These are phyloP conservation scores for Gallinago nigripennis DNA, from an alignment of 2,797 vertebrate species.

Conservation along the genomic window DNA sequence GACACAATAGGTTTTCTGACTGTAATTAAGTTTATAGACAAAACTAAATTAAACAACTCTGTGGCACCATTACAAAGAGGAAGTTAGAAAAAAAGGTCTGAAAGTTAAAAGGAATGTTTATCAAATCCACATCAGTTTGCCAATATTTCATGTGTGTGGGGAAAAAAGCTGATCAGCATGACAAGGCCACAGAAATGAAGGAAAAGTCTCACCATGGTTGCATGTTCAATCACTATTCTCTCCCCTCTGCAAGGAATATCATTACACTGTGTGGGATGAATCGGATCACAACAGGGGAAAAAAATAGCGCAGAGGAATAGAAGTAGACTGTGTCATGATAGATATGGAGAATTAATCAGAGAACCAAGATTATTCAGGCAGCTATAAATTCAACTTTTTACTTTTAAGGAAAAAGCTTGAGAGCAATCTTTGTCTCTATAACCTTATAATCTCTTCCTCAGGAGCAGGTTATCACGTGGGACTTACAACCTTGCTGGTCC, in stretches of 20 bases:
- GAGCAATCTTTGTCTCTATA: background rate
- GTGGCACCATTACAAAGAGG: background rate
- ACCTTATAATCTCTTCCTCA: background rate
- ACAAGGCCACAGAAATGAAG: background rate
- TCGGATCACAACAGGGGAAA: background rate
- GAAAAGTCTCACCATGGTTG: background rate
- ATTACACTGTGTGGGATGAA: slow-evolving; percentile 46
- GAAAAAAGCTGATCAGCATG: background rate
- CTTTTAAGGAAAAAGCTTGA: background rate
- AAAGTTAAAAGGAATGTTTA: background rate
- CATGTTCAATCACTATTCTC: background rate
- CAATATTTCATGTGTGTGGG: background rate
- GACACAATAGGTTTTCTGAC: background rate
- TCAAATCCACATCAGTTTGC: background rate
- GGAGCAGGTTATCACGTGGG: background rate
- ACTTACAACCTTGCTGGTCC: background rate
- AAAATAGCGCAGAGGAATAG: slow-evolving; percentile 38
- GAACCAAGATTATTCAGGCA: background rate
- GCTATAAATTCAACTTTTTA: background rate
- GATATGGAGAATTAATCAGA: background rate
- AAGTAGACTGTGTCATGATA: slow-evolving; percentile 19
- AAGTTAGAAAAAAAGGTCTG: background rate
- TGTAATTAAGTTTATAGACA: background rate
- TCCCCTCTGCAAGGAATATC: slow-evolving; percentile 12
- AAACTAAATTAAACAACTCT: background rate